phyloP scores from a whole-genome alignment of 1,140 invertebrate species.

The Leptopilina clavipes region DNA sequence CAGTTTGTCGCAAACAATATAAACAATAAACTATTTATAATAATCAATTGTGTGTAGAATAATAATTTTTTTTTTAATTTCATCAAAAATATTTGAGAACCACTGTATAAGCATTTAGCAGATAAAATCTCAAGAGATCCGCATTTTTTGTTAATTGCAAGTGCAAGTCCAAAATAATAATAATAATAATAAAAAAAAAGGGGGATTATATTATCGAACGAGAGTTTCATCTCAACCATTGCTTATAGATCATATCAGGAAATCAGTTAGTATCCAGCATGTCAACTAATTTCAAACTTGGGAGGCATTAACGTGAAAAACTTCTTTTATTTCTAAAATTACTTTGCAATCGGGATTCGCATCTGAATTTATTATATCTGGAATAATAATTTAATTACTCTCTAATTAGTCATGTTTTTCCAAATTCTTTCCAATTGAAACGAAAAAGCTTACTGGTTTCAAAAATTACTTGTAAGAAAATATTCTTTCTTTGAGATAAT shows the following conservation, averaged over 20 bases:
- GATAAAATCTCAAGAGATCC: slow-evolving; percentile 36
- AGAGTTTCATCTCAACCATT: neutral
- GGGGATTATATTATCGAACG: neutral
- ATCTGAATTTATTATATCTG: neutral
- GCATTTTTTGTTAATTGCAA: slow-evolving; percentile 42
- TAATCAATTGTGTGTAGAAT: slow-evolving; percentile 23
- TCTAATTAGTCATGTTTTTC: neutral
- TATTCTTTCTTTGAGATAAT: no score
- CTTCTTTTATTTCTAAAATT: neutral
- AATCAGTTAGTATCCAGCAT: slow-evolving; percentile 8
- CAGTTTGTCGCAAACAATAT: neutral
- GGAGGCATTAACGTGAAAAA: neutral
- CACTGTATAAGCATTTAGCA: slow-evolving; percentile 7
- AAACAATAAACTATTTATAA: slow-evolving; percentile 49
- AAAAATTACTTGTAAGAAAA: no score
- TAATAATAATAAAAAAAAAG: neutral
- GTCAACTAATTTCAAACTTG: slow-evolving; percentile 19
- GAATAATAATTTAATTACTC: neutral
- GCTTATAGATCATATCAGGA: slow-evolving; percentile 9
- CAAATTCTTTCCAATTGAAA: no score
- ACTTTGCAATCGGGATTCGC: neutral
- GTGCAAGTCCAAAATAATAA: neutral
- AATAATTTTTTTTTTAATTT: neutral
- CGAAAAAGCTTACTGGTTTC: no score
- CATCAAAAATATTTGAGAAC: slow-evolving; percentile 34